Base-by-base conservation (phyloP, 2,888 invertebrate species). In the Apotomis turbidana region DNA sequence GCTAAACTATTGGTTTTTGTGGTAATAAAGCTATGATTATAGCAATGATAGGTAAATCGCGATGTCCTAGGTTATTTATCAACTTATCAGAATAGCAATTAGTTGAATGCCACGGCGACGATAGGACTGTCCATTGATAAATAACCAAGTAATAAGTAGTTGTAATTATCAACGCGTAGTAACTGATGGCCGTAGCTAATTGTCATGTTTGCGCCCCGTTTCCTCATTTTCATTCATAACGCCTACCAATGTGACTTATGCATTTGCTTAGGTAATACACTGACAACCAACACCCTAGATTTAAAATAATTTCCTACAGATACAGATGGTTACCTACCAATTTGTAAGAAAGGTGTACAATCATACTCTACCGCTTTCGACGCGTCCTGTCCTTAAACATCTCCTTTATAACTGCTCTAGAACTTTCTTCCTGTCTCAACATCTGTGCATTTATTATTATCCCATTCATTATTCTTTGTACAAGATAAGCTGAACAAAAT, bases 401-500 rank as follows among this genome's bases (percentile, higher is more conserved):
- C 15, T 52, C 59, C 51, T 41, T 41, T 41, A 41, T 27, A 49
- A 46, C 49, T 59, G 49, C 51, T 59, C 49, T 59, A 13, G 38
- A 41, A 51, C 67, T 68, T 59, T 59, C 59, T 68, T 41, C 13
- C 15, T 57, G 59, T 27, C 49, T 15, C 12, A n/a, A 15, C 49
- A 49, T 10, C 66, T 46, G 46, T 66, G 44, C 27, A 12, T 46
- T 61, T 63, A 59, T 72, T 63, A 64, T 51, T 67, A 66, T 44
- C 61, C 71, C 70, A 62, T 79, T 80, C 80, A 81, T 85, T 87
- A 84, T 85, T 83, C 83, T 84, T 84, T 83, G 83, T 83, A 83
- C 63, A 74, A 77, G 87, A 88, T 90, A 87, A 85, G 78, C 75
- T 79, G 74, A 86, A 88, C 85, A 87, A 86, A 82, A 83, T 86